Conservation (phyloP, 2,113 vertebrate genomes). For the Piliocolobus tephrosceles region DNA sequence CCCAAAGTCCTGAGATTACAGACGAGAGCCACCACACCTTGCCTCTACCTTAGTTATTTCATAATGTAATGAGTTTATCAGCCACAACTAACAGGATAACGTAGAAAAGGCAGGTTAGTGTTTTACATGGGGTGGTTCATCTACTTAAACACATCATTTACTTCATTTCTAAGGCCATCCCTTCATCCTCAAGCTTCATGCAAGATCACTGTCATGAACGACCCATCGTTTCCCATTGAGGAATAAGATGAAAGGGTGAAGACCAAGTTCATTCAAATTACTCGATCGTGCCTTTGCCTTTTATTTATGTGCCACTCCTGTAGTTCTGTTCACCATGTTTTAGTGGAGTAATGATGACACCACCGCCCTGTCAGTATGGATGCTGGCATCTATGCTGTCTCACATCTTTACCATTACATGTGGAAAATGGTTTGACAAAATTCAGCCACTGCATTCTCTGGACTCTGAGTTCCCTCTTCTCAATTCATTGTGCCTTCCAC, state of each 20-base stretch:
- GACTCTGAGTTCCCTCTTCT: neutral
- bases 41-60: neutral
- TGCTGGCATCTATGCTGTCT: neutral
- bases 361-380: neutral
- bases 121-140: neutral
- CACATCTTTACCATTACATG: neutral
- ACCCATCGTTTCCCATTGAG: neutral
- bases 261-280: neutral
- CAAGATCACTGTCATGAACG: neutral
- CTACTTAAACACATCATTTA: neutral
- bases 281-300: neutral
- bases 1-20: too few relatives aligned
- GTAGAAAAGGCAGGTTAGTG: neutral
- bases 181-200: neutral
- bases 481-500: neutral
- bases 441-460: neutral
- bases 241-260: neutral
- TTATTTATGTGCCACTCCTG: neutral
- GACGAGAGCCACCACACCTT: too few relatives aligned
- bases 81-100: neutral
- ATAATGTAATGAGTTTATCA: neutral
- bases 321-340: neutral
- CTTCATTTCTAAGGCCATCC: neutral
- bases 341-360: neutral
- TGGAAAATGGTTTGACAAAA: neutral